These are phyloP conservation scores for Tinamus major DNA, from an alignment of 2,797 vertebrate species.

Conservation along the genomic window DNA sequence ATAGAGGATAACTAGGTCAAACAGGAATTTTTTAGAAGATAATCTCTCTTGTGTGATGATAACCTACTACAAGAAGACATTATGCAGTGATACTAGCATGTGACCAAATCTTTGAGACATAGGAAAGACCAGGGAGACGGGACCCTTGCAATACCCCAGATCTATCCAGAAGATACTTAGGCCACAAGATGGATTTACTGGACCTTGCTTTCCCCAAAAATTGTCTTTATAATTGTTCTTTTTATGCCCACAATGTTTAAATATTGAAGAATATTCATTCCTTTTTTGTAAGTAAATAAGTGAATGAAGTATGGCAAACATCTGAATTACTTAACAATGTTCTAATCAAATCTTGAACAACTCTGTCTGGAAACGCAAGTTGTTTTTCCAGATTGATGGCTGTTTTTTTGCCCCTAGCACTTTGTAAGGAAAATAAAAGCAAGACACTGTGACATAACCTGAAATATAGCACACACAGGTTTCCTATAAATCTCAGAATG, in stretches of 20 bases:
- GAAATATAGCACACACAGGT: background rate
- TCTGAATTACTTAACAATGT: slow-evolving; percentile 10
- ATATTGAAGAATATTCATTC: background rate
- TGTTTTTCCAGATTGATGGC: background rate
- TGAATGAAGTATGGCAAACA: background rate
- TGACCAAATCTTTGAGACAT: rapidly evolving
- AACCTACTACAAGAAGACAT: background rate
- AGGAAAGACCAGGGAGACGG: background rate
- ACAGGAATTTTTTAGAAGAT: background rate
- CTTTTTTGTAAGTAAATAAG: background rate
- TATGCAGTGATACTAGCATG: background rate
- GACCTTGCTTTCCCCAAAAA: background rate
- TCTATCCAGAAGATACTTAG: background rate
- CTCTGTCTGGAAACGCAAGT: background rate
- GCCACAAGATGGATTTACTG: background rate
- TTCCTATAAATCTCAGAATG: background rate
- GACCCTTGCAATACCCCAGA: background rate
- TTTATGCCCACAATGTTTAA: background rate
- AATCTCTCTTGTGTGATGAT: background rate
- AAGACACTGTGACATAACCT: background rate
- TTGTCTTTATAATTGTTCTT: background rate
- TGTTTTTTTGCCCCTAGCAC: background rate
- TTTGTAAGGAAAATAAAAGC: background rate
- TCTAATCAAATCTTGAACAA: slow-evolving; percentile 22
- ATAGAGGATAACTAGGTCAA: background rate